phyloP scores from a whole-genome alignment of 2,888 invertebrate species.

The Trissonchulus latispiculum region DNA sequence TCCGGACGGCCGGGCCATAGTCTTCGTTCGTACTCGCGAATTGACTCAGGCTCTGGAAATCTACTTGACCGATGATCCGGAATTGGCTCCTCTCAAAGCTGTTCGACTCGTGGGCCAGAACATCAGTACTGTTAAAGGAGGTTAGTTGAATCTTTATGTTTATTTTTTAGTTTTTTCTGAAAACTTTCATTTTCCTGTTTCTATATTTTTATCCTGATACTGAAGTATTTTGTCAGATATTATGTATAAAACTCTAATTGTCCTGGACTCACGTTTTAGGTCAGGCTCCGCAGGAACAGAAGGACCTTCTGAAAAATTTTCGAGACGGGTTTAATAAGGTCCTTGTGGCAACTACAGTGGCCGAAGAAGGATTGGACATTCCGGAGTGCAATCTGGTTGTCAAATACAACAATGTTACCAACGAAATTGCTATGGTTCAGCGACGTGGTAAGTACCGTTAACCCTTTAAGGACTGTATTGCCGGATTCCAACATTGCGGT shows the following conservation, averaged over 20 bases:
- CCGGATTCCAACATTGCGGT: no score
- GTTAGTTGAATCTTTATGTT: not conserved
- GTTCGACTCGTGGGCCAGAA: slow-evolving; percentile 11
- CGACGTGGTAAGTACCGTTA: slow-evolving; percentile 41
- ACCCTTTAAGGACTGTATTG: no score
- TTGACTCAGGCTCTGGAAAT: slow-evolving; percentile 34
- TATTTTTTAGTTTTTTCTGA: not conserved
- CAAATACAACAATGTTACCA: slow-evolving; percentile 44
- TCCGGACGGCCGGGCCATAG: slow-evolving; percentile 34
- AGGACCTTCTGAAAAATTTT: slow-evolving; percentile 40
- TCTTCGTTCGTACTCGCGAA: slow-evolving; percentile 43
- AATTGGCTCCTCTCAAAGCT: not conserved
- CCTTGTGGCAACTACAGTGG: slow-evolving; percentile 44
- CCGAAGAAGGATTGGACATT: slow-evolving; percentile 45
- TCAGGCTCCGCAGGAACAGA: no score
- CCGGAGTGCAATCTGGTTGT: slow-evolving; percentile 44
- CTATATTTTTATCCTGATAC: not conserved
- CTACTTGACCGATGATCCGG: not conserved
- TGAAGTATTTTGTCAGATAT: no score
- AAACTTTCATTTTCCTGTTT: not conserved
- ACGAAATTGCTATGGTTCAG: slow-evolving; percentile 44
- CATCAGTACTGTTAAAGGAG: not conserved
- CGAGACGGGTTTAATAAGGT: slow-evolving; percentile 39
- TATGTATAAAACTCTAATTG: no score
- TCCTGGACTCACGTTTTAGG: no score